Base-by-base conservation (phyloP, 1,140 invertebrate species). In the Brachystomella parvula region DNA sequence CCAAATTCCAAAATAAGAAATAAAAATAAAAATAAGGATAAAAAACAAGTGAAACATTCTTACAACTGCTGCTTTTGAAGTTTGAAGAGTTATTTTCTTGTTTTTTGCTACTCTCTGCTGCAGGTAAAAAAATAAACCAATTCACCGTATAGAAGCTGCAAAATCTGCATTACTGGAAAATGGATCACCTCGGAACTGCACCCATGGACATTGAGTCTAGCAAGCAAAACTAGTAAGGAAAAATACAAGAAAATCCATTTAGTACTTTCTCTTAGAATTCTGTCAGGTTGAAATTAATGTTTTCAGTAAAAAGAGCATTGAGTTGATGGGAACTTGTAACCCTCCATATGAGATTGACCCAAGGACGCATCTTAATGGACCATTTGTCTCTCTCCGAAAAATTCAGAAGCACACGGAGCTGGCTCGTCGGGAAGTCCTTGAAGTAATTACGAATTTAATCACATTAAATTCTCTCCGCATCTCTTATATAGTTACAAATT, bases 391-490 rank as follows among this genome's bases (percentile, higher is more conserved):
- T 12, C 39, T 72, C 19, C 64, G 66, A 1, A 72, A 70, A 64
- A 47, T 72, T 24, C 68, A 69, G 58, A 72, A 72, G 47, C 67
- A 72, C 17, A 53, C 63, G n/a, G 71, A 72, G 19, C 24, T 65
- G 3, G 63, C 44, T 19, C 62, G 71, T 17, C 63, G 69, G 1
- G 24, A 67, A 30, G 35, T 44, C 15, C 49, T 72, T 2, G 44
- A 72, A 63, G 68, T 70, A 49, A 47, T 12, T n/a, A n/a, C n/a
- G n/a, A n/a, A n/a, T n/a, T n/a, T n/a, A n/a, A n/a, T n/a, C n/a
- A n/a, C n/a, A n/a, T n/a, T n/a, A n/a, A n/a, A n/a, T n/a, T n/a
- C n/a, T n/a, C n/a, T n/a, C n/a, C n/a, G n/a, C n/a, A n/a, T n/a
- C n/a, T n/a, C n/a, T n/a, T 56, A 21, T 56, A 29, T 56, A 21